These are phyloP conservation scores for Phacellophora camtschatica DNA, from an alignment of 30 jellyfish, hydroid and myxozoan species.

Conservation along the genomic window DNA sequence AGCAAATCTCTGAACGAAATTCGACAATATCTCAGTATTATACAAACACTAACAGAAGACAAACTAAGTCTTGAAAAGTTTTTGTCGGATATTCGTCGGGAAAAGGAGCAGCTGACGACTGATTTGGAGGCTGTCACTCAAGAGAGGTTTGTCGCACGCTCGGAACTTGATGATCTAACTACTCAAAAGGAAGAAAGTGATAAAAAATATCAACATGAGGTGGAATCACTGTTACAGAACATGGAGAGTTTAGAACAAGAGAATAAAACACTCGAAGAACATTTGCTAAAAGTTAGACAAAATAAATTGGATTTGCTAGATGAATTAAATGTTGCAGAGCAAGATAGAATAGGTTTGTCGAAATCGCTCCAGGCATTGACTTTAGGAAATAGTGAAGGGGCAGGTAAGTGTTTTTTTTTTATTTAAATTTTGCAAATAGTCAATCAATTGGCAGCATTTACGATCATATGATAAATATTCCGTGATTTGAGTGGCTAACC, in stretches of 20 bases:
- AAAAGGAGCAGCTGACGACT: conserved; percentile 61
- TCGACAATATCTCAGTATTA: conserved; percentile 83
- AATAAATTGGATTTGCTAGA: conserved; percentile 87
- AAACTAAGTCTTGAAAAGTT: conserved; percentile 88
- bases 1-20: conserved; percentile 70
- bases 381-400: conserved; percentile 43
- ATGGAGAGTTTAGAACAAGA: conserved; percentile 91
- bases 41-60: conserved; percentile 98
- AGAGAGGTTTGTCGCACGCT: conserved; percentile 47
- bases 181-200: conserved; percentile 65
- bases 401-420: neutral
- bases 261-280: conserved; percentile 88
- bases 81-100: conserved; percentile 77
- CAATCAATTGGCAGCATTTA: neutral
- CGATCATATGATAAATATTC: too few relatives aligned
- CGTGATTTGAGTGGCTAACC: too few relatives aligned
- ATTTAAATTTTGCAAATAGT: neutral
- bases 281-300: conserved; percentile 74
- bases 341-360: conserved; percentile 83
- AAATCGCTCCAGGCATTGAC: conserved; percentile 77
- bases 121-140: conserved; percentile 83
- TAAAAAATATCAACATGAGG: conserved; percentile 78
- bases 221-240: conserved; percentile 76
- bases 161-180: conserved; percentile 44
- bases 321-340: conserved; percentile 89